Evolutionary conservation across 2,113 vertebrate species (phyloP).

Genomic region (Xyrauchen texanus): DNA sequence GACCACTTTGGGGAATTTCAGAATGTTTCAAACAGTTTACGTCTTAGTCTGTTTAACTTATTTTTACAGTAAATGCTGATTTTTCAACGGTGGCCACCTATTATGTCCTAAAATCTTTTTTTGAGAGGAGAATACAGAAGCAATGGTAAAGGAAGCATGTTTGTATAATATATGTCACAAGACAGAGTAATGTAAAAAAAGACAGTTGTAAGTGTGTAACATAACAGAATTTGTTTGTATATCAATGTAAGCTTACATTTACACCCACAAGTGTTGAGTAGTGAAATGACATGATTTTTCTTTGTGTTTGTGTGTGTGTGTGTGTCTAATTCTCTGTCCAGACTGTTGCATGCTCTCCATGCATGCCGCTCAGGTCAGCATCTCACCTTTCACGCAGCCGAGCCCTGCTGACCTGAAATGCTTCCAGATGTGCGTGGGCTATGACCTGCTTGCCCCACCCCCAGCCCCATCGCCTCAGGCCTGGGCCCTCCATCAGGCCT

Average conservation of each 20-base stretch:
- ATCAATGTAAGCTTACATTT: background rate
- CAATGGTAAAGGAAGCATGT: no score
- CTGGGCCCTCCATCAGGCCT: constrained; percentile 75
- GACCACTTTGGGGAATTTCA: background rate
- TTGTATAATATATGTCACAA: no score
- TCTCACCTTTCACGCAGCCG: constrained; percentile 76
- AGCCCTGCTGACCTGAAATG: constrained; percentile 75
- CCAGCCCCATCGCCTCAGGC: constrained; percentile 47
- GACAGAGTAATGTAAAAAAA: no score
- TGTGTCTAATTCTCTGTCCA: constrained; percentile 16
- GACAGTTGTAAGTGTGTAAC: no score
- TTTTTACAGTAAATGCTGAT: no score
- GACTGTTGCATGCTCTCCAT: constrained; percentile 33
- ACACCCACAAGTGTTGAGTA: background rate
- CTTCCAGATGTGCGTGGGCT: constrained; percentile 79
- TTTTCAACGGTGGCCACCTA: no score
- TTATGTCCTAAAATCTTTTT: no score
- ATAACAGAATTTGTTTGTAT: no score
- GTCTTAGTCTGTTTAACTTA: no score
- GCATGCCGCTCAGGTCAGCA: constrained; percentile 35
- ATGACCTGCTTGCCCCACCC: constrained; percentile 54
- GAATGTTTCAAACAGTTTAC: background rate
- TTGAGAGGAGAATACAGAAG: no score
- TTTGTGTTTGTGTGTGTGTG: constrained; percentile 1
- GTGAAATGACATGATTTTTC: background rate